These are phyloP conservation scores for Oostethus manadensis DNA, from an alignment of 2,113 vertebrate species.

Conservation along the genomic window DNA sequence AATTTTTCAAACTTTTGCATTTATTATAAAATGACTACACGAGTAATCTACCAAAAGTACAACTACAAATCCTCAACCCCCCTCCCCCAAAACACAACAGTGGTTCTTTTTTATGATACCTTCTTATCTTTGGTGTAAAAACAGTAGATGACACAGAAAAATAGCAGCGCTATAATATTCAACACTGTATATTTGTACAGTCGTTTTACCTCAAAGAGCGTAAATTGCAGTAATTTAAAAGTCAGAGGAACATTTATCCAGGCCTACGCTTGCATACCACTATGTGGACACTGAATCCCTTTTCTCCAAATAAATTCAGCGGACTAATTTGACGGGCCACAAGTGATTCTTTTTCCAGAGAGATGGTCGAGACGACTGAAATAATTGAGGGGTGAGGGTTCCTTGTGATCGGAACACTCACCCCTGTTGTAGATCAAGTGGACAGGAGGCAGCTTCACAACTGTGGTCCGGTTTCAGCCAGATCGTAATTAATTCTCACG, in stretches of 20 bases:
- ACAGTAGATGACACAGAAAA: not conserved
- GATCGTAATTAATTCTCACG: constrained; percentile 7
- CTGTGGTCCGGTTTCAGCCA: not conserved
- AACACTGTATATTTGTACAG: constrained; percentile 32
- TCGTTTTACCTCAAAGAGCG: constrained; percentile 24
- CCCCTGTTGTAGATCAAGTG: constrained; percentile 29
- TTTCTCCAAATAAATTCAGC: constrained; percentile 20
- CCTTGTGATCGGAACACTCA: constrained; percentile 6
- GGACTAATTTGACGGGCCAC: constrained; percentile 21
- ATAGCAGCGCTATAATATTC: constrained; percentile 24
- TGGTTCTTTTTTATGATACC: not conserved
- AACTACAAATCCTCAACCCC: too few species aligned
- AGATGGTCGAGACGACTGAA: constrained; percentile 30
- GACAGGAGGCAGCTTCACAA: constrained; percentile 17
- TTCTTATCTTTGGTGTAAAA: not conserved
- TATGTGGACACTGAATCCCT: constrained; percentile 9
- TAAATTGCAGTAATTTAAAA: constrained; percentile 48
- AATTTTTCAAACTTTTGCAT: too few species aligned
- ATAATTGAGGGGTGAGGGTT: constrained; percentile 32
- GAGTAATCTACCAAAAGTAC: too few species aligned
- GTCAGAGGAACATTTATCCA: constrained; percentile 47
- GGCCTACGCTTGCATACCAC: constrained; percentile 16
- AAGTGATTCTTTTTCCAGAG: constrained; percentile 34
- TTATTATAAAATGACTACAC: too few species aligned
- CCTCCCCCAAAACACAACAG: too few species aligned